Conservation (phyloP, 1,140 invertebrate genomes). For the Euura saliciscinereae region DNA sequence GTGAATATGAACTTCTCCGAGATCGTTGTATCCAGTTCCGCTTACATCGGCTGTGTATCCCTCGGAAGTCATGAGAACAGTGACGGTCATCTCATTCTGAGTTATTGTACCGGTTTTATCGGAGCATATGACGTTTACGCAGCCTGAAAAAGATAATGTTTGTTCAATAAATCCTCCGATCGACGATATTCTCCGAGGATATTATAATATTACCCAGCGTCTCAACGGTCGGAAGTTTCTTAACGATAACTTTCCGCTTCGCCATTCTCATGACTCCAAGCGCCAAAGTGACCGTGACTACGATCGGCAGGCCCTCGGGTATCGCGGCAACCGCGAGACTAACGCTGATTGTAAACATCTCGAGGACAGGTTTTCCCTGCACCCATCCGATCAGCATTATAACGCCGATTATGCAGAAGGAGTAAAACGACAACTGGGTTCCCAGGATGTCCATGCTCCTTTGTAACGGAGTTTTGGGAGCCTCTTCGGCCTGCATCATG, state of each 20-base stretch:
- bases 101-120: conserved; percentile 99
- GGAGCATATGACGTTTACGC: conserved; percentile 97
- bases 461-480: conserved; percentile 97
- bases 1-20: conserved; percentile 81
- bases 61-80: conserved; percentile 91
- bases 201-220: conserved; percentile 79
- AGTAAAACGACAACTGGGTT: conserved; percentile 95
- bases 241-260: conserved; percentile 96
- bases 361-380: conserved; percentile 86
- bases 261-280: conserved; percentile 99
- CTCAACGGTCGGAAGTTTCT: conserved; percentile 98
- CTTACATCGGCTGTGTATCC: conserved; percentile 89
- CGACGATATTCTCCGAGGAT: too few relatives aligned
- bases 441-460: conserved; percentile 98
- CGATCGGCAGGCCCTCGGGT: conserved; percentile 97
- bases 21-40: conserved; percentile 90
- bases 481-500: conserved; percentile 99
- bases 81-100: conserved; percentile 99
- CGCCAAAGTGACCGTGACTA: conserved; percentile 98
- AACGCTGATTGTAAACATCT: conserved; percentile 99
- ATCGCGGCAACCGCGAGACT: conserved; percentile 99
- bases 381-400: conserved; percentile 97
- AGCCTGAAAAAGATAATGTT: conserved; percentile 65
- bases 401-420: conserved; percentile 96
- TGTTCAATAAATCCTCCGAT: too few relatives aligned